A percentile compares a stretch with the other conserved stretches of the same genome.
phyloP scores from a whole-genome alignment of 2,797 vertebrate genomes.

The Margarornis squamiger region DNA sequence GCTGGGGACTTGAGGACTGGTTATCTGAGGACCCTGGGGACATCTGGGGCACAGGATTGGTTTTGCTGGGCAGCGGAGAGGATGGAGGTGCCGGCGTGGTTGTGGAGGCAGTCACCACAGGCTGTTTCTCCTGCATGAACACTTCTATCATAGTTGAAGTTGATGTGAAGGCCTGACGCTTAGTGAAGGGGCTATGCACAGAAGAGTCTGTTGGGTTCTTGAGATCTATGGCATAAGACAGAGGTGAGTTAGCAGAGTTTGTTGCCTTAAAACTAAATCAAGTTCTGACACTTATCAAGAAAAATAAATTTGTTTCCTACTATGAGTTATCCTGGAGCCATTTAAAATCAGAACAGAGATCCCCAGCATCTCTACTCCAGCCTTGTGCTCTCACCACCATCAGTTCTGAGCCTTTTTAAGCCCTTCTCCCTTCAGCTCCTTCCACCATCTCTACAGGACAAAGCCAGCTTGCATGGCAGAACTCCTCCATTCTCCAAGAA shows the following conservation, averaged over 20 bases:
- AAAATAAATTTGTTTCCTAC: not conserved
- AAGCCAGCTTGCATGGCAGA: not conserved
- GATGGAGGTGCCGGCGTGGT: slow-evolving; percentile 78
- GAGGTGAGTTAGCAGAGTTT: not conserved
- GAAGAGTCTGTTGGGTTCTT: slow-evolving; percentile 87
- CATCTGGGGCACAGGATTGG: slow-evolving; percentile 83
- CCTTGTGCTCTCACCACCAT: accelerated
- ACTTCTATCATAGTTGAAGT: slow-evolving; percentile 93
- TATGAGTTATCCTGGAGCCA: not conserved
- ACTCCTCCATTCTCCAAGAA: not conserved
- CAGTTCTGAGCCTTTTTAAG: not conserved
- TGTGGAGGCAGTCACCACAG: slow-evolving; percentile 75
- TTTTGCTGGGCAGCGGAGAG: slow-evolving; percentile 84
- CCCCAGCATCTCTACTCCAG: not conserved
- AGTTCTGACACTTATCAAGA: not conserved
- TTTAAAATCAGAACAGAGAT: not conserved
- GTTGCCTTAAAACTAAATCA: not conserved
- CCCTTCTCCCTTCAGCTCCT: not conserved
- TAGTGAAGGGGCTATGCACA: slow-evolving; percentile 88
- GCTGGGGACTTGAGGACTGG: slow-evolving; percentile 93
- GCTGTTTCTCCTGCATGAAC: slow-evolving; percentile 92
- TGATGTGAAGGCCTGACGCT: slow-evolving; percentile 91
- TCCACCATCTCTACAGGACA: not conserved
- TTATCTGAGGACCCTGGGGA: slow-evolving; percentile 90
- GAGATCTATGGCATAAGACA: slow-evolving; percentile 80